These are phyloP conservation scores for Stictocephala bisonia DNA, from an alignment of 2,888 invertebrate species.

Conservation along the genomic window DNA sequence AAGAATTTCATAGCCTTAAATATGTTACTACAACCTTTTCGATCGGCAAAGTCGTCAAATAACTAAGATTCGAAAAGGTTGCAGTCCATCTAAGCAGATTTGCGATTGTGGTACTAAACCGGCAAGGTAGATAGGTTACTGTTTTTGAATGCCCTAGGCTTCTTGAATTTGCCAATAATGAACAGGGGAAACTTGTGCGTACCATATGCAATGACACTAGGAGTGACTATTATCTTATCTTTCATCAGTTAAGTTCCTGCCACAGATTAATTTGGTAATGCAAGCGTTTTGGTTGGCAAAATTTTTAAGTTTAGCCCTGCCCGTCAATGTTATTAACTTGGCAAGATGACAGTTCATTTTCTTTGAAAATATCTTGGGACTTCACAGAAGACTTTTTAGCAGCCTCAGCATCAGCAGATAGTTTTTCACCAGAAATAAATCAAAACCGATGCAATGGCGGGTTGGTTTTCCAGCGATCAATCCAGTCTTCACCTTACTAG, in stretches of 20 bases:
- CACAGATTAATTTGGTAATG: background rate
- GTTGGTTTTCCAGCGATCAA: slow-evolving; percentile 47
- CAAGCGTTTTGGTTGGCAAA: background rate
- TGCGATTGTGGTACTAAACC: background rate
- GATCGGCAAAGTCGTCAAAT: background rate
- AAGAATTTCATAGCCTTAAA: too few species aligned
- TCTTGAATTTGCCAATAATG: too few species aligned
- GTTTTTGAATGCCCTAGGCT: background rate
- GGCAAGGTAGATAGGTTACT: background rate
- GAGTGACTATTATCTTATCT: background rate
- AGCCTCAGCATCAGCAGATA: slow-evolving; percentile 46
- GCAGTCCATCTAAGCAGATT: background rate
- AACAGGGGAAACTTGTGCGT: background rate
- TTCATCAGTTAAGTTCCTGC: background rate
- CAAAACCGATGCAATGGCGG: slow-evolving; percentile 41
- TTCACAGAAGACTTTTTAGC: too few species aligned
- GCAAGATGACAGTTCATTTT: slow-evolving; percentile 27
- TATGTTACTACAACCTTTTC: too few species aligned
- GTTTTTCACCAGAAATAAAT: slow-evolving; percentile 47
- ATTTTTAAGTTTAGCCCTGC: background rate
- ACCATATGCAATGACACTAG: too few species aligned
- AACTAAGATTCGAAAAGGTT: background rate
- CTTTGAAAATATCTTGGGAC: too few species aligned
- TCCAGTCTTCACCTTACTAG: too few species aligned
- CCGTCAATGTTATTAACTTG: slow-evolving; percentile 48